Conservation (phyloP, 2,797 vertebrate species). For the Mareca penelope region DNA sequence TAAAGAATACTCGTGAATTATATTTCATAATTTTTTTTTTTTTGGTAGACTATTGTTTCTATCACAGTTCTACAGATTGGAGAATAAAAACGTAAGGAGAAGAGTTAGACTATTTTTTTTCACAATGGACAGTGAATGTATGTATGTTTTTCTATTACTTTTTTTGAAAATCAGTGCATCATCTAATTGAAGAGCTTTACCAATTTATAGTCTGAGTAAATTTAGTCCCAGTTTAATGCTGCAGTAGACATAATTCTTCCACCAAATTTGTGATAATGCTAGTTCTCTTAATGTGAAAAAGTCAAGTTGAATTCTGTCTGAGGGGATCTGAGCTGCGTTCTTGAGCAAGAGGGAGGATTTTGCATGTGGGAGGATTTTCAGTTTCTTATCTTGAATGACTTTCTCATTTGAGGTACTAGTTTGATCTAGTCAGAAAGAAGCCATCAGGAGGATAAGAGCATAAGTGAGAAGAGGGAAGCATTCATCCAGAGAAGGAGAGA, state of each 20-base stretch:
- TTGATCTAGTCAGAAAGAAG: not conserved
- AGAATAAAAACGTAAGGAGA: not conserved
- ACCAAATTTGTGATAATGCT: not conserved
- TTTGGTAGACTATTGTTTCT: not conserved
- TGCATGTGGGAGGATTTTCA: not conserved
- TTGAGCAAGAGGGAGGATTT: not conserved
- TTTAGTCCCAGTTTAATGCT: not conserved
- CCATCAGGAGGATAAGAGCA: not conserved
- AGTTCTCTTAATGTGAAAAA: not conserved
- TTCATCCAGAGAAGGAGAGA: not conserved
- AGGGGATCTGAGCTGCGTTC: not conserved
- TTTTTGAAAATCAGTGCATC: not conserved
- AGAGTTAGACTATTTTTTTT: not conserved
- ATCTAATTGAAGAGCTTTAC: not conserved
- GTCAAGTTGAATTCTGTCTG: not conserved
- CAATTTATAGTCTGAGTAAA: not conserved
- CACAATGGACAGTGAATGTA: not conserved
- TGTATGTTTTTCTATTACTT: not conserved
- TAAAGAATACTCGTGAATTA: not conserved
- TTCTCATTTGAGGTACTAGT: not conserved
- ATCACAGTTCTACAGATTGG: not conserved
- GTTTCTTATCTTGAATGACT: not conserved
- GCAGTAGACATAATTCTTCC: not conserved
- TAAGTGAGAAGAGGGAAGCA: not conserved
- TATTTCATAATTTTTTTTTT: not conserved